Evolutionary conservation across 1,140 invertebrate genomes (phyloP).

Genomic region (Ips nitidus): DNA sequence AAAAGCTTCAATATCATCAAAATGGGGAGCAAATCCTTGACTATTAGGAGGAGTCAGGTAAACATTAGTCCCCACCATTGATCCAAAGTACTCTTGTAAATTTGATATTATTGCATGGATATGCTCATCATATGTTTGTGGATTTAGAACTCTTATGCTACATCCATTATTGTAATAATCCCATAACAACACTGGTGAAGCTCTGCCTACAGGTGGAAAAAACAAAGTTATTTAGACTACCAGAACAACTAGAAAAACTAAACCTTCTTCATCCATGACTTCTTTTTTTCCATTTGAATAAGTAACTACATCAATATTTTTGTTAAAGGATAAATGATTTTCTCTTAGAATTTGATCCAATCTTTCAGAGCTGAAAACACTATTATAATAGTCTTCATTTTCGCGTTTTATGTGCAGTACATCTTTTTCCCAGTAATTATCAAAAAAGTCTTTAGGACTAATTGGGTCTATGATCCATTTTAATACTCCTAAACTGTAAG

Average conservation of each 20-base stretch:
- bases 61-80: conserved; percentile 91
- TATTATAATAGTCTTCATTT: conserved; percentile 66
- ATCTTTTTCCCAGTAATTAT: conserved; percentile 76
- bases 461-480: conserved; percentile 73
- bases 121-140: conserved; percentile 79
- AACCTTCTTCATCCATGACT: conserved; percentile 80
- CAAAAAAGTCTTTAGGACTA: conserved; percentile 64
- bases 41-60: conserved; percentile 94
- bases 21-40: conserved; percentile 98
- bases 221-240: too few species aligned
- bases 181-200: conserved; percentile 80
- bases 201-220: conserved; percentile 46
- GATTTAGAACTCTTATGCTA: conserved; percentile 90
- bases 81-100: conserved; percentile 92
- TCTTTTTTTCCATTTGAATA: conserved; percentile 78
- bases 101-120: conserved; percentile 67
- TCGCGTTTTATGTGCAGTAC: conserved; percentile 73
- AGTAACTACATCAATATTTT: conserved; percentile 89
- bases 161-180: conserved; percentile 89
- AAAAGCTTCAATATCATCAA: conserved; percentile 98
- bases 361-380: conserved; percentile 72
- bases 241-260: too few species aligned
- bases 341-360: conserved; percentile 78
- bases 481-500: conserved; percentile 54
- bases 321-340: conserved; percentile 75